Base-by-base conservation (phyloP, 2,888 invertebrate species). In the Agonopterix subpropinquella region DNA sequence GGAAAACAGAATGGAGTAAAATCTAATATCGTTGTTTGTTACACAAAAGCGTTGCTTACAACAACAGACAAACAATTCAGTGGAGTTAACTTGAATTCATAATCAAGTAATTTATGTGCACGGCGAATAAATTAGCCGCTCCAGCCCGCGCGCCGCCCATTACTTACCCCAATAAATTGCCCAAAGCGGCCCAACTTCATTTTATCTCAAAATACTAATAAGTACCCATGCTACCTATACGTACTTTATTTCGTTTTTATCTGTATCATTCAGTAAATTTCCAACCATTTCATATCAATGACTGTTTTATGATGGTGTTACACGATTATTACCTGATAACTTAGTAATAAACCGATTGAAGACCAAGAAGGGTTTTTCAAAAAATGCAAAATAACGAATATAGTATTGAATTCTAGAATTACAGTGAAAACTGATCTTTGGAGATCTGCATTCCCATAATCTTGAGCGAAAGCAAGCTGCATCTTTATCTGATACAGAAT, bases 81-180 rank as follows among this genome's bases (percentile, higher is more conserved):
- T 82, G 79, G 74, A 86, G 82, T 83, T 81, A 82, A 84, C 80
- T 85, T 80, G 85, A 85, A 88, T 87, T 88, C 88, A 88, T 88
- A 88, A 88, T 88, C 86, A 86, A 87, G 86, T 88, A 87, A 88
- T 88, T 88, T 87, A 88, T 88, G 88, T 88, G 88, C 85, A 87
- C 86, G 87, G 85, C 83, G 88, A 85, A 88, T 88, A 88, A 88
- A 87, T 88, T 88, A 86, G 86, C 81, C 80, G 80, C 81, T 72
- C 77, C 74, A 80, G 81, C 78, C 84, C 79, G 83, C 83, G 83
- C 82, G 80, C 84, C 81, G 78, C 77, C 85, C 85, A 87, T 88
- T 84, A 88, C 88, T 88, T 87, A 87, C 88, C 84, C 85, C 85
- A 81, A 87, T 87, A 86, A 88, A 86, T 87, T 85, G 84, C 83